Conservation (phyloP, 2,888 invertebrate species). For the Candidula unifasciata region DNA sequence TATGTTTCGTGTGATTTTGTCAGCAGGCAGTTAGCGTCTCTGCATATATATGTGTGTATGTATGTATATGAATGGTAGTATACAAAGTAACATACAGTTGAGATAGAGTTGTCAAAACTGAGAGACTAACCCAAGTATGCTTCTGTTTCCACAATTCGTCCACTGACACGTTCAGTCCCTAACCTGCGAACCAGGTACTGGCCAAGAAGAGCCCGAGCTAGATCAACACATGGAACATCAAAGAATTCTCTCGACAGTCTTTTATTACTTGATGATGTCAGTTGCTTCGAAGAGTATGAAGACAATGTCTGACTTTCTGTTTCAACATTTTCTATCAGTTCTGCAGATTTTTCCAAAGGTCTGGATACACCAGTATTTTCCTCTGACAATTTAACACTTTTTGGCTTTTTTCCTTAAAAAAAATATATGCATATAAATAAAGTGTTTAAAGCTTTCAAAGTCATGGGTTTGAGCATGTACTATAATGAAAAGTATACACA, state of each 20-base stretch:
- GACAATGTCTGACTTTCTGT: not conserved
- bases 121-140: conserved; percentile 80
- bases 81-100: too few species aligned
- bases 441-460: not conserved
- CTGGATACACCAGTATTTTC: too few species aligned
- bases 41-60: too few species aligned
- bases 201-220: conserved; percentile 83
- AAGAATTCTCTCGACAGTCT: conserved; percentile 64
- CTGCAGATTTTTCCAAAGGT: not conserved
- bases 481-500: not conserved
- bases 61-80: too few species aligned
- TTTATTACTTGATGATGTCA: not conserved
- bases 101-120: not conserved
- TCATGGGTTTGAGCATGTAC: not conserved
- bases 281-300: not conserved
- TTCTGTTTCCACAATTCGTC: conserved; percentile 86
- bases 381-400: not conserved
- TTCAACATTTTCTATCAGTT: not conserved
- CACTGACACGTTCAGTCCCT: conserved; percentile 80
- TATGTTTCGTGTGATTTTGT: too few species aligned
- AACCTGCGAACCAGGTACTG: conserved; percentile 81
- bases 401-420: not conserved
- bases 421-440: not conserved
- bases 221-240: conserved; percentile 70
- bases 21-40: too few species aligned